Evolutionary conservation across 2,113 vertebrate species (phyloP), one percentile per base, ranked within the genome.

Genomic region (Lophotis ruficrista): DNA sequence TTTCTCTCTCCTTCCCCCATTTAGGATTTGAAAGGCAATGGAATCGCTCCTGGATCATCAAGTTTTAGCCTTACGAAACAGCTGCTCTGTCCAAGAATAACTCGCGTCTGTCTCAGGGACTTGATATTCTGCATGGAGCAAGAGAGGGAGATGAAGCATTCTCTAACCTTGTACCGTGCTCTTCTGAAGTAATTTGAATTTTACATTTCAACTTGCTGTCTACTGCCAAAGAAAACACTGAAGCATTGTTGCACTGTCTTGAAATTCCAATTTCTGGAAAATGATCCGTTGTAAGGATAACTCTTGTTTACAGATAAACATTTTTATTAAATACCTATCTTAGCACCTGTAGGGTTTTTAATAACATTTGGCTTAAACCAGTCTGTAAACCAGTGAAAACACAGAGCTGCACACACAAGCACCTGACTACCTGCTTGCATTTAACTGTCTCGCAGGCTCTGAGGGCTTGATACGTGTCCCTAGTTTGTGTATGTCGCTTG

Each of bases 121-220:
- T 98, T 99, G 97, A 97, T 99, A 94, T 98, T 99, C 97, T 99
- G 98, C 93, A 98, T 99, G 99, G 99, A 99, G 94, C 99, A 99
- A 94, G 99, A 99, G 60, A 98, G 87, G 75, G 97, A 98, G 38
- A 97, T 99, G 76, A 98, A 98, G 53, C 98, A 98, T 95, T 99
- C 99, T 35, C 98, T 98, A n/a, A 84, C 95, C 48, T 97, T 99
- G n/a, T 99, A 99, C 97, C 98, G 91, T 93, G 98, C 99, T 50
- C 98, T 99, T 97, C 97, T 99, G 76, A 98, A 98, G 97, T 98
- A 96, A 83, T 77, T 57, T 71, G 41, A 61, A 76, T 92, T 91
- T 88, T 89, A 62, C 82, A 45, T 92, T 95, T 95, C 91, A 90
- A 90, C 28, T 85, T 96, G 94, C 96, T 98, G 78, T 93, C 96